Percentiles rank a stretch among this genome's conserved stretches.
phyloP scores from a whole-genome alignment of 2,888 invertebrate species.

The Hirtodrosophila alboralis region DNA sequence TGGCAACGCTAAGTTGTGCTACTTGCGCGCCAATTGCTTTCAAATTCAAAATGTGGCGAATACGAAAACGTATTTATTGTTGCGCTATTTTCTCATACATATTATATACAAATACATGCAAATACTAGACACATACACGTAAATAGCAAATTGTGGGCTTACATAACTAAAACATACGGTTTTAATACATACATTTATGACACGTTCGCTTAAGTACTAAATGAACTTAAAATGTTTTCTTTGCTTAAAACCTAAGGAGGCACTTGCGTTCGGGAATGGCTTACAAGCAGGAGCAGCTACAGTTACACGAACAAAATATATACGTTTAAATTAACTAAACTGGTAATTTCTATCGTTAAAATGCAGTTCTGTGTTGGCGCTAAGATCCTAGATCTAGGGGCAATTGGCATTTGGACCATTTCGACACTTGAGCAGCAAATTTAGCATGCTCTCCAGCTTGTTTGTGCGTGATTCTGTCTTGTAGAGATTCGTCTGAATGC shows the following conservation, averaged over 20 bases:
- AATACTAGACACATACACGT: constrained; percentile 49
- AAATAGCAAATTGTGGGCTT: constrained; percentile 38
- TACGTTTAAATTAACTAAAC: constrained; percentile 66
- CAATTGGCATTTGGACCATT: constrained; percentile 80
- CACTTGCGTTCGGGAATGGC: constrained; percentile 78
- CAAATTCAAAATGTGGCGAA: constrained; percentile 13
- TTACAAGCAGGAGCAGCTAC: constrained; percentile 68
- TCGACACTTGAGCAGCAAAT: constrained; percentile 84
- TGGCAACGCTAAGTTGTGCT: constrained; percentile 5
- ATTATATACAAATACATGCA: constrained; percentile 52
- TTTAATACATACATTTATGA: constrained; percentile 69
- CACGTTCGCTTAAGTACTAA: constrained; percentile 70
- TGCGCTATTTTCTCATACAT: constrained; percentile 40
- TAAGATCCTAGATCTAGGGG: constrained; percentile 55
- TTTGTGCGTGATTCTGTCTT: constrained; percentile 84
- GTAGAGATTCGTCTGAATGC: constrained; percentile 83
- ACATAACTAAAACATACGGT: constrained; percentile 41
- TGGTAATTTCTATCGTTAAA: constrained; percentile 53
- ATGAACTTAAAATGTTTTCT: constrained; percentile 20
- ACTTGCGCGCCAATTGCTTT: constrained; percentile 1
- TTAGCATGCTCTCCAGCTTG: constrained; percentile 84
- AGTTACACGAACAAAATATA: constrained; percentile 50
- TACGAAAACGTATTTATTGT: constrained; percentile 43
- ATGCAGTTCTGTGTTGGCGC: constrained; percentile 71
- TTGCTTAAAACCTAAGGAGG: constrained; percentile 63